Base-by-base conservation (phyloP, 2,888 invertebrate species). In the Ferdinandea cuprea region DNA sequence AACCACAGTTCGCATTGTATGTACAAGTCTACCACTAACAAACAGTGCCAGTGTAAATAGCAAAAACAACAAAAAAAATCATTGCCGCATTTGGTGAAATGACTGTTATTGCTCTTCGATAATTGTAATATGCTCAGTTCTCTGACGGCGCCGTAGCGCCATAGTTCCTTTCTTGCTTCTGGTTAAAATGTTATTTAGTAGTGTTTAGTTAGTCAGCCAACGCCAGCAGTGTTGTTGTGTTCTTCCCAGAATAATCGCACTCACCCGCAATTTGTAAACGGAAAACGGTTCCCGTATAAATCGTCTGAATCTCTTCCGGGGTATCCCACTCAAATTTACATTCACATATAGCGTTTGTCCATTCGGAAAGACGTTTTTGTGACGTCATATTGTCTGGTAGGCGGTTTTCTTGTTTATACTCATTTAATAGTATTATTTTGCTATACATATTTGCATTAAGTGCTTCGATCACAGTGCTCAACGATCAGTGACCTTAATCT, bases 381-480 rank as follows among this genome's bases (percentile, higher is more conserved):
- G 81, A 81, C 81, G 81, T 81, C 81, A 76, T 65, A 44, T 28
- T 17, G 76, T 76, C 68, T 80, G 65, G 77, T 58, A 80, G 61
- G 61, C 68, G 66, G 61, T 73, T 73, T 44, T 19, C 9, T 48
- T 17, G 59, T 15, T 17, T 4, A 2, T 32, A 21, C 7, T 30
- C 11, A 42, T 17, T 54, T 66, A 19, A 13, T 21, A 11, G 28
- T 42, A 9, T 9, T 66, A 9, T 28, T 19, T 21, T 19, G 13
- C 61, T 52, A 11, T 73, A 35, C 13, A 2, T 37, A 13, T 28
- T 32, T 6, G 17, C 28, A n/a, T n/a, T n/a, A n/a, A n/a, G n/a
- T n/a, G n/a, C n/a, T n/a, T n/a, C n/a, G n/a, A n/a, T n/a, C n/a
- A n/a, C 35, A 7, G 3, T 44, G 17, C 21, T 30, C 15, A 5